Conservation (phyloP, 2,113 vertebrate genomes). For the Perognathus longimembris region DNA sequence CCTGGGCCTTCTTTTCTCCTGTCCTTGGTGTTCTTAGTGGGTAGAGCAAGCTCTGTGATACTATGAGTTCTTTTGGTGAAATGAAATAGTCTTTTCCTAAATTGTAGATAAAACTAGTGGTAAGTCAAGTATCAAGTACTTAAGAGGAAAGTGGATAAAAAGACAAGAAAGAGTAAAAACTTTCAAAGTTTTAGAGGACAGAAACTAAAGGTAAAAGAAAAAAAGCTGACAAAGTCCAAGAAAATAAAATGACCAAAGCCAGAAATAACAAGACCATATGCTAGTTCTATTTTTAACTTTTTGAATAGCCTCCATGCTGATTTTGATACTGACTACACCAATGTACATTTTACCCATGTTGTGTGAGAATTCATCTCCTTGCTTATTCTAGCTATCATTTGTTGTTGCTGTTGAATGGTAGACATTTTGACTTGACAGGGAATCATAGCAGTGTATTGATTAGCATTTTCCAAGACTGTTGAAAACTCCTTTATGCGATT, state of each 20-base stretch:
- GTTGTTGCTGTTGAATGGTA: too few relatives aligned
- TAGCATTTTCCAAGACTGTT: too few relatives aligned
- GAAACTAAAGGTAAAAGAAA: neutral
- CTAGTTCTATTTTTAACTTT: too few relatives aligned
- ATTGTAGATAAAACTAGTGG: neutral
- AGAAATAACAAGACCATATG: too few relatives aligned
- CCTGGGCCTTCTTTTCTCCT: neutral
- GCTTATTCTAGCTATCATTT: too few relatives aligned
- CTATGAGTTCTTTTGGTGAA: neutral
- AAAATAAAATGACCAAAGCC: neutral
- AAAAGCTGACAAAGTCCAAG: neutral
- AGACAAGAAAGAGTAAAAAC: neutral
- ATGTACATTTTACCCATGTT: too few relatives aligned
- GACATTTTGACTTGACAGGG: too few relatives aligned
- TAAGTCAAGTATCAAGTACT: neutral
- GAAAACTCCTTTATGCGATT: too few relatives aligned
- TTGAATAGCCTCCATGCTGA: too few relatives aligned
- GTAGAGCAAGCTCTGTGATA: neutral
- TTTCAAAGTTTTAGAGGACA: neutral
- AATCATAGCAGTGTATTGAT: too few relatives aligned
- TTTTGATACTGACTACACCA: too few relatives aligned
- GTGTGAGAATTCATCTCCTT: too few relatives aligned
- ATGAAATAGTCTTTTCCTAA: slow-evolving; percentile 27
- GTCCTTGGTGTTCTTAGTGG: neutral
- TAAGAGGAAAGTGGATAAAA: neutral